Evolutionary conservation across 2,113 vertebrate species (phyloP), one percentile per base, ranked within the genome.

Genomic region (Archilochus colubris): DNA sequence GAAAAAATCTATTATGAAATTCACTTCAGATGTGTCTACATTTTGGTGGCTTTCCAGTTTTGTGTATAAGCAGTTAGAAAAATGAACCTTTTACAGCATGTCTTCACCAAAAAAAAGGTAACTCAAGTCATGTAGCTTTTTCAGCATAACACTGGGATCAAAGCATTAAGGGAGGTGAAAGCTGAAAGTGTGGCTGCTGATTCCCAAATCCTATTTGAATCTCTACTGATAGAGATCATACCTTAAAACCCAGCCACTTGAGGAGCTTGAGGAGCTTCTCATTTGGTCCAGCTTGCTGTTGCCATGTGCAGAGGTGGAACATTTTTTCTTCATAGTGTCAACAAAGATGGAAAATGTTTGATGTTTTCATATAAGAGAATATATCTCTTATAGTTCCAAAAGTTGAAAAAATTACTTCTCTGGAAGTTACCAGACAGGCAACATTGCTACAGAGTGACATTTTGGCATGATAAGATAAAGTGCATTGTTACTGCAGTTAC

Each of bases 401-500:
- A 92, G 63, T 91, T 59, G 57, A 50, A 96, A 48, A 48, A 79
- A 7, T 94, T 90, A n/a, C 66, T 86, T 38, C 33, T 87, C 69
- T 95, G 68, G 44, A 74, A 40, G 38, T 77, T 75, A 53, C 89
- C 69, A 76, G 79, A 74, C 44, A 89, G 86, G 67, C 28, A n/a
- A 40, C 25, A 7, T 77, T 84, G 81, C 79, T 88, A 21, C 57
- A 78, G 70, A 82, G 82, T 86, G 89, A 91, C 81, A 87, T 83
- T 55, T 79, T 54, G 19, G 7, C 57, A 44, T 86, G 91, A 94
- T 76, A 44, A 82, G 50, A 40, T 93, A 94, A 94, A 94, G 55
- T 43, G 15, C 55, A 20, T 83, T 97, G 61, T 84, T 92, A 74
- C n/a, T 80, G 33, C 40, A 19, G 15, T 76, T 51, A 90, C 59